Base-by-base conservation (phyloP, 2,113 vertebrate genomes). In the Butorides virescens region DNA sequence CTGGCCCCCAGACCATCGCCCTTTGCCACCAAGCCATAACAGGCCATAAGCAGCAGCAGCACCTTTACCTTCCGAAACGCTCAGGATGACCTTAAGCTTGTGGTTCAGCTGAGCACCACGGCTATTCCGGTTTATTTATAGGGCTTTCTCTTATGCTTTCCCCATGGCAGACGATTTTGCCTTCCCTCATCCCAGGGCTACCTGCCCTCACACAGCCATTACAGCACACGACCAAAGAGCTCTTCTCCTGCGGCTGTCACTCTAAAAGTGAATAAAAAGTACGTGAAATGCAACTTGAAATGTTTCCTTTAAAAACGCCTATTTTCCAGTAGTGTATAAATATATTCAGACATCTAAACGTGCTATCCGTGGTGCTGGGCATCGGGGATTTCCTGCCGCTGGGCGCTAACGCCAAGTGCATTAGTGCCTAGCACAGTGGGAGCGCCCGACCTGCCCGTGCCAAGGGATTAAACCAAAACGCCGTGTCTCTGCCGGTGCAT, bases 401-500 rank as follows among this genome's bases (percentile, higher is more conserved):
- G 82, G 92, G 85, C 59, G 87, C 55, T 77, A 62, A 89, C 2
- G 22, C 27, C 39, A 52, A 80, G 46, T 90, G 80, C 67, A 58
- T 94, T 80, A 79, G 75, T 72, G 82, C 80, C 95, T 92, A 76
- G 72, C 58, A 55, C 61, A 66, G 67, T 92, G 88, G 92, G 87
- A 93, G 89, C 86, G 80, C 85, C 93, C 36, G 70, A 89, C 86
- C 76, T 88, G 93, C 76, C 92, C 74, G 74, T 88, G 76, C 92
- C 96, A 93, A 90, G 68, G 91, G 94, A 95, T 92, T 73, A 95
- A 94, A 90, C 59, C 85, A 90, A 90, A 90, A 83, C 34, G 92
- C 59, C 78, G 88, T 75, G 59, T 93, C 97, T 96, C 74, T 96
- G 72, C 96, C 93, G 89, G 82, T 20, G 8, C 36, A 50, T 15